A percentile compares a stretch with the other conserved stretches of the same genome.
These are phyloP conservation scores for Amphiprion ocellaris DNA, from an alignment of 2,113 vertebrate species.

Conservation along the genomic window DNA sequence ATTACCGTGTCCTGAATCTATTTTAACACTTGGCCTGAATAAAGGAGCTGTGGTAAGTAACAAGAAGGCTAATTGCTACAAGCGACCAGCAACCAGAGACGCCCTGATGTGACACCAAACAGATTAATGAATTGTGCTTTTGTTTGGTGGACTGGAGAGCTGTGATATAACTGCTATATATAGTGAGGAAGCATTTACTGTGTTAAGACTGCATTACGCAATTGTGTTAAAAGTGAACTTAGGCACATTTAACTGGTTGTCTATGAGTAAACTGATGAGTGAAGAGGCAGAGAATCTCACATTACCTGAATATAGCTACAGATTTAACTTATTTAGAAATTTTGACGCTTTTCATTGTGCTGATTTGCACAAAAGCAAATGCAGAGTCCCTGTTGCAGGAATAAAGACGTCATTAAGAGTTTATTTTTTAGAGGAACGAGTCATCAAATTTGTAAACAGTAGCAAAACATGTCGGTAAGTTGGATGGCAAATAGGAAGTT, in stretches of 20 bases:
- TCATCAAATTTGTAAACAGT: not conserved
- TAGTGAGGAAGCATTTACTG: conserved; percentile 34
- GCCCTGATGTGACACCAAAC: conserved; percentile 21
- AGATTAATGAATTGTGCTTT: conserved; percentile 25
- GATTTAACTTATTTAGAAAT: not conserved
- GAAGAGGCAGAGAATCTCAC: not conserved
- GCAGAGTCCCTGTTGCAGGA: not conserved
- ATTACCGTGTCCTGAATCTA: not conserved
- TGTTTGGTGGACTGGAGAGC: conserved; percentile 9
- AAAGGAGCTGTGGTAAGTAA: not conserved
- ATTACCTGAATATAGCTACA: not conserved
- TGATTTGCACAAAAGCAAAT: not conserved
- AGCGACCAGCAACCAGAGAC: not conserved
- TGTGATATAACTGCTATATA: conserved; percentile 35
- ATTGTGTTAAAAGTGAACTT: conserved; percentile 16
- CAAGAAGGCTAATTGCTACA: not conserved
- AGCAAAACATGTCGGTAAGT: not conserved
- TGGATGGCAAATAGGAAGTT: not conserved
- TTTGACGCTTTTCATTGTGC: not conserved
- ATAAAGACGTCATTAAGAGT: no score
- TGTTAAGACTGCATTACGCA: conserved; percentile 52
- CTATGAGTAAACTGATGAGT: not conserved
- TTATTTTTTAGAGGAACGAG: no score
- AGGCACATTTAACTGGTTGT: not conserved
- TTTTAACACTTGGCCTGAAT: not conserved